Evolutionary conservation across 1,140 invertebrate species (phyloP), one percentile per base, ranked within the genome.

Genomic region (Telenomus remus): DNA sequence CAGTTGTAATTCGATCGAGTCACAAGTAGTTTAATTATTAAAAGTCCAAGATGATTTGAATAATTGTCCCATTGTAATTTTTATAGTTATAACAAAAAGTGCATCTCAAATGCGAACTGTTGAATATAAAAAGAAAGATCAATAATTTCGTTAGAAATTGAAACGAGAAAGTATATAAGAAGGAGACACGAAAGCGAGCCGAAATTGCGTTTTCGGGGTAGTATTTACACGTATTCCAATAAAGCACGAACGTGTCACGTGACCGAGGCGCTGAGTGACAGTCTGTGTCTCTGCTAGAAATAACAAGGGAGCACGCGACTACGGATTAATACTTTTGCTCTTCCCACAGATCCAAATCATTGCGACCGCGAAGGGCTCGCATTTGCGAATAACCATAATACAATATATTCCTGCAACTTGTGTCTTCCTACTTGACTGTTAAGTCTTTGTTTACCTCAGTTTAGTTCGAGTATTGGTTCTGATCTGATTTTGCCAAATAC

Each of bases 191-290:
- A n/a, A n/a, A n/a, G n/a, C n/a, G n/a, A n/a, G n/a, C n/a, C n/a
- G 19, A 27, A 27, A 27, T 27, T 27, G 19, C 19, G 19, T 39
- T 39, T 39, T 39, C 9, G 37, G 8, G 37, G 37, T 47, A 35
- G 39, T 87, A 82, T 87, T 88, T 87, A 82, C 81, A 85, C 85
- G 83, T 84, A 85, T 86, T 84, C 79, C 85, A 87, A 88, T 87
- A 87, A 88, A 88, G 85, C 79, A 79, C 75, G 80, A 83, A 80
- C 68, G 59, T 57, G 82, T 77, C 86, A 81, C 85, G 82, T 85
- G 85, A 54, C 82, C 47, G 39, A 35, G 33, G 51, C 78, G 57
- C 39, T 68, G 82, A 82, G 81, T 81, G 79, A 63, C 66, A 50
- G 75, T 65, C 70, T 76, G 79, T 85, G 86, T 86, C 84, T 81